These are phyloP conservation scores for Terrapene triunguis DNA, from an alignment of 2,113 vertebrate species.

Conservation along the genomic window DNA sequence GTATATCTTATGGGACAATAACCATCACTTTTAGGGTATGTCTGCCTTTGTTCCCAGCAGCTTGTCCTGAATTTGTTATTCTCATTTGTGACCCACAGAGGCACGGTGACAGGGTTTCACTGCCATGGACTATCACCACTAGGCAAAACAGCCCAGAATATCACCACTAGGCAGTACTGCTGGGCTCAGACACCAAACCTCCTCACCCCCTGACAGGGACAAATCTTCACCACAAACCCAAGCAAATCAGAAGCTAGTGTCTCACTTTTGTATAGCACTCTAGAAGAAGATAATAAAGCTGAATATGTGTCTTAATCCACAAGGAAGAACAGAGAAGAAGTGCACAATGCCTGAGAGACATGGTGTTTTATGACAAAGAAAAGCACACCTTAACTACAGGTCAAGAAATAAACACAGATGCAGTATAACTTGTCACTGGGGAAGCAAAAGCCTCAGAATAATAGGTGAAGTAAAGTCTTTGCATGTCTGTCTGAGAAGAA, in stretches of 20 bases:
- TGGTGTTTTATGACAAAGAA: neutral
- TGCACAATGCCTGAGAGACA: neutral
- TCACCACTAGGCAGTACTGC: neutral
- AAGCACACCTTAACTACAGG: neutral
- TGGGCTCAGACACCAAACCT: too few relatives aligned
- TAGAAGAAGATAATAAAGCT: neutral
- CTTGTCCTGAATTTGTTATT: too few relatives aligned
- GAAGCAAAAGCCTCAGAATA: neutral
- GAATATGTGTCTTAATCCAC: neutral
- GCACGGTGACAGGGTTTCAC: neutral
- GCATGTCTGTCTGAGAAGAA: neutral
- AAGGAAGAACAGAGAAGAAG: neutral
- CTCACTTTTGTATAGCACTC: neutral
- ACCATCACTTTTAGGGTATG: too few relatives aligned
- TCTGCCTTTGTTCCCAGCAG: too few relatives aligned
- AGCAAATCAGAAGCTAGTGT: neutral
- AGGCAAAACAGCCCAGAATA: neutral
- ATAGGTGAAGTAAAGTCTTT: neutral
- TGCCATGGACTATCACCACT: neutral
- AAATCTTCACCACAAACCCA: neutral
- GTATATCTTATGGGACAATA: too few relatives aligned
- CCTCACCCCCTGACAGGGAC: too few relatives aligned
- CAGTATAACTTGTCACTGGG: neutral
- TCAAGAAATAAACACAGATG: neutral
- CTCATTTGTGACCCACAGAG: too few relatives aligned